Conservation (phyloP, 2,113 vertebrate genomes). For the Athene cunicularia region DNA sequence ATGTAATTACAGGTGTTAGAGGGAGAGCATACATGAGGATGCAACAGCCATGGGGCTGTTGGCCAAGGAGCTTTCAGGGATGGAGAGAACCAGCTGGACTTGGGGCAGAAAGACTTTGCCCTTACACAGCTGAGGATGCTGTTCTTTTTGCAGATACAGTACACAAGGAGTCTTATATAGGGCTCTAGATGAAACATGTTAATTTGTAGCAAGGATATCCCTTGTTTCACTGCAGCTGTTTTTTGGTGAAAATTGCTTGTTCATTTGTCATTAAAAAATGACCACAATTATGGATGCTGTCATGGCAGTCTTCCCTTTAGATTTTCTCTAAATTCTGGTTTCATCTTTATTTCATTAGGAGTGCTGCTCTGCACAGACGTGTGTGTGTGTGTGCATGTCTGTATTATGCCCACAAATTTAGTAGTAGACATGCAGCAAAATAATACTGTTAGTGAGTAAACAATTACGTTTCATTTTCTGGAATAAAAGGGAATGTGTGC, state of each 20-base stretch:
- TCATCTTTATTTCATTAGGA: neutral
- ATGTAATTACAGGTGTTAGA: neutral
- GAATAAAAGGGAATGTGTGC: slow-evolving; percentile 17
- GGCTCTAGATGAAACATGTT: neutral
- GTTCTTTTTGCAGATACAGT: neutral
- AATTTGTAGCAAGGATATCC: neutral
- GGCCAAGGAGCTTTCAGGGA: neutral
- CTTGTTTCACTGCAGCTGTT: neutral
- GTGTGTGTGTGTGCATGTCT: neutral
- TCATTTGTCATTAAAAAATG: neutral
- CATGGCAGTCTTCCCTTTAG: neutral
- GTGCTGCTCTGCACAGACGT: neutral
- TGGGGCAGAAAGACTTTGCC: neutral
- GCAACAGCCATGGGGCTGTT: neutral
- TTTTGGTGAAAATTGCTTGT: neutral
- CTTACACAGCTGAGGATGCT: neutral
- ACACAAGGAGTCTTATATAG: accelerated
- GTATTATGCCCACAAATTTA: neutral
- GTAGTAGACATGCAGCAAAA: neutral
- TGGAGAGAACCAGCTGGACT: neutral
- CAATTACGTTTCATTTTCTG: slow-evolving; percentile 36
- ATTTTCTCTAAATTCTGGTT: neutral
- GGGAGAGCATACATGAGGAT: neutral
- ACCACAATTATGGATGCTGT: neutral
- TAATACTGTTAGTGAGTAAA: slow-evolving; percentile 3